These are phyloP conservation scores for Ailurus styani DNA, from an alignment of 2,113 vertebrate species.

Conservation along the genomic window DNA sequence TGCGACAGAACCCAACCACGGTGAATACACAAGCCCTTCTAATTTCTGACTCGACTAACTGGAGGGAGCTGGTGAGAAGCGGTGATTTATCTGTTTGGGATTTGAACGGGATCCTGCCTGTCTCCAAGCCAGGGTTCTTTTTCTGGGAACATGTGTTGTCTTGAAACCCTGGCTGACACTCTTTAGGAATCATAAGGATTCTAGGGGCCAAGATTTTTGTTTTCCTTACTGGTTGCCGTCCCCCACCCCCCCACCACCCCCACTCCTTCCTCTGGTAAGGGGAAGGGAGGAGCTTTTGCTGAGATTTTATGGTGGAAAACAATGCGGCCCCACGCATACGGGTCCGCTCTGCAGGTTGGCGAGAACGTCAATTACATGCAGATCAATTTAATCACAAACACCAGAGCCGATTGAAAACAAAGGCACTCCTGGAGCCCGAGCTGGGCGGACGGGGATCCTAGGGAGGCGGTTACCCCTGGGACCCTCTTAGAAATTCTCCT, in stretches of 20 bases:
- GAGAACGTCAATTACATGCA: slow-evolving; percentile 25
- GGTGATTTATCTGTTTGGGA: slow-evolving; percentile 27
- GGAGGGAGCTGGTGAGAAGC: slow-evolving; percentile 11
- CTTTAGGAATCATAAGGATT: background rate
- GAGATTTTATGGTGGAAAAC: background rate
- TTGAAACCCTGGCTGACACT: slow-evolving; percentile 40
- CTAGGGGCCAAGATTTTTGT: background rate
- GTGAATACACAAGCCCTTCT: slow-evolving; percentile 24
- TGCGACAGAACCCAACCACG: background rate
- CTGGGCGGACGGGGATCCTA: background rate
- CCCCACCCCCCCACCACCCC: background rate
- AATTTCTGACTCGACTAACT: slow-evolving; percentile 31
- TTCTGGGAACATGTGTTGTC: background rate
- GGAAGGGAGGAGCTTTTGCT: background rate
- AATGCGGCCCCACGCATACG: background rate
- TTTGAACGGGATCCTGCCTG: slow-evolving; percentile 45
- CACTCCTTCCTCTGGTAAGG: background rate
- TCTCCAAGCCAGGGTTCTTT: slow-evolving; percentile 31
- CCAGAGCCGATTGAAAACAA: slow-evolving; percentile 24
- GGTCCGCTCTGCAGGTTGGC: background rate
- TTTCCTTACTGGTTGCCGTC: background rate
- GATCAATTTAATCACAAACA: slow-evolving; percentile 58
- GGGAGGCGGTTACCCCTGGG: background rate
- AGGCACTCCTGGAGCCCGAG: background rate
- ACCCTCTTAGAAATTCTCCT: background rate